Percentiles rank a stretch among this genome's conserved stretches.
phyloP scores from a whole-genome alignment of 2,888 invertebrate species.

The Steinernema scapterisci region DNA sequence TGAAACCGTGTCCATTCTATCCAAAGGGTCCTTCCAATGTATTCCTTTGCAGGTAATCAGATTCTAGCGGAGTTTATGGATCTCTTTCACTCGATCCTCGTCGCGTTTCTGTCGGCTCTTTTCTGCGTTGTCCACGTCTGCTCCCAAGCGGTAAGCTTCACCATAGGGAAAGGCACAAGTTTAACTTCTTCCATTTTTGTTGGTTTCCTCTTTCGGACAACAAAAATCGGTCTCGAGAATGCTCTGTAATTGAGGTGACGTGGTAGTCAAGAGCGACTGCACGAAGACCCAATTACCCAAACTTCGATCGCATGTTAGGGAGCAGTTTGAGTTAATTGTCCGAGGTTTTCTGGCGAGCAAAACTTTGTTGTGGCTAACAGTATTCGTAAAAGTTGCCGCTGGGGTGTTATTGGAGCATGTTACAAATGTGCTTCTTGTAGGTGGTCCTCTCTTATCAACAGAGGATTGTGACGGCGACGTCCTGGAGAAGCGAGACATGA shows the following conservation, averaged over 20 bases:
- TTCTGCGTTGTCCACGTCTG: conserved; percentile 6
- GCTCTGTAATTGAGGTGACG: background rate
- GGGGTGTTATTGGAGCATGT: too few species aligned
- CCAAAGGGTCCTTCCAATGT: background rate
- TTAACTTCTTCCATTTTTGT: too few species aligned
- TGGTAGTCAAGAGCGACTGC: background rate
- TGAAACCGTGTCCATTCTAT: background rate
- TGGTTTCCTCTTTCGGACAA: background rate
- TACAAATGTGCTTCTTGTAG: too few species aligned
- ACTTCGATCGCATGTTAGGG: conserved; percentile 1
- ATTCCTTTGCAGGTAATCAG: background rate
- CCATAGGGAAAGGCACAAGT: too few species aligned
- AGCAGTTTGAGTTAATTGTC: background rate
- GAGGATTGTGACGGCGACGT: too few species aligned
- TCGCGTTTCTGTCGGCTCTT: background rate
- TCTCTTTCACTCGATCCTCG: background rate
- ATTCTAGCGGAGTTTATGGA: conserved; percentile 10
- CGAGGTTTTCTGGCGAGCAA: too few species aligned
- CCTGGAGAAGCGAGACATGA: too few species aligned
- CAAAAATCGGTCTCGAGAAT: background rate
- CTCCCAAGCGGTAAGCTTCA: background rate
- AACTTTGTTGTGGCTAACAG: too few species aligned
- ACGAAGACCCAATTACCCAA: background rate
- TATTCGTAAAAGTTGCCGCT: too few species aligned
- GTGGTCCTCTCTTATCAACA: too few species aligned